These are phyloP conservation scores for Calvadosia cruxmelitensis DNA, from an alignment of 30 jellyfish, hydroid and myxozoan genomes.

Conservation along the genomic window DNA sequence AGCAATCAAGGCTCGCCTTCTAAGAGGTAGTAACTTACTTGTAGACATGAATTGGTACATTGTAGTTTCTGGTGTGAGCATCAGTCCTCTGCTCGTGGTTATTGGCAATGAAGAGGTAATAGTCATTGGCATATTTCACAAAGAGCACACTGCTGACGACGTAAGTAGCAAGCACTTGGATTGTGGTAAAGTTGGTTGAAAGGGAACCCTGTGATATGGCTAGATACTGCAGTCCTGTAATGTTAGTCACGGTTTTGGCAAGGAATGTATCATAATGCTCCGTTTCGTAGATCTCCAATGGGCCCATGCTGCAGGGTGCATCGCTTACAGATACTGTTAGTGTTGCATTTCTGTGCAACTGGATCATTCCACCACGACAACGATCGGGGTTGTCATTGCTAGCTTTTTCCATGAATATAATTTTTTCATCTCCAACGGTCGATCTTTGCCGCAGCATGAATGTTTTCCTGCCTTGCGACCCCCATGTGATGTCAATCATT, in stretches of 20 bases:
- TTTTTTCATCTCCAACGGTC: too few relatives aligned
- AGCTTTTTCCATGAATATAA: too few relatives aligned
- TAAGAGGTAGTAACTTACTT: constrained; percentile 54
- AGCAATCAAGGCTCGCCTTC: too few relatives aligned
- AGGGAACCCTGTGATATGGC: neutral
- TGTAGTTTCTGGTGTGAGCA: constrained; percentile 18
- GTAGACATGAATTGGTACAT: constrained; percentile 55
- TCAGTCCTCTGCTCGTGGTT: constrained; percentile 28
- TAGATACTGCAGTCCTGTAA: neutral
- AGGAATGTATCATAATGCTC: neutral
- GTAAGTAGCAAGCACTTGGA: constrained; percentile 28
- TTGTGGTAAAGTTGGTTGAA: constrained; percentile 5
- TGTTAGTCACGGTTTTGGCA: neutral
- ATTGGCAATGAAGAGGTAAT: constrained; percentile 51
- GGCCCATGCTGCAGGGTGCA: neutral
- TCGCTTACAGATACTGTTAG: too few relatives aligned
- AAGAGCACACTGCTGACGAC: constrained; percentile 22
- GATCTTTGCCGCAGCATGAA: too few relatives aligned
- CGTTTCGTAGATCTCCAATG: neutral
- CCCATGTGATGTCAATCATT: too few relatives aligned
- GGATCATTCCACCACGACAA: too few relatives aligned
- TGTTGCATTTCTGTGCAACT: too few relatives aligned
- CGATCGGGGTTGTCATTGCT: too few relatives aligned
- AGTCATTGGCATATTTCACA: constrained; percentile 9
- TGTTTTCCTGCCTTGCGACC: too few relatives aligned